These are phyloP conservation scores for Chlorops oryzae DNA, from an alignment of 1,140 invertebrate genomes.

Conservation along the genomic window DNA sequence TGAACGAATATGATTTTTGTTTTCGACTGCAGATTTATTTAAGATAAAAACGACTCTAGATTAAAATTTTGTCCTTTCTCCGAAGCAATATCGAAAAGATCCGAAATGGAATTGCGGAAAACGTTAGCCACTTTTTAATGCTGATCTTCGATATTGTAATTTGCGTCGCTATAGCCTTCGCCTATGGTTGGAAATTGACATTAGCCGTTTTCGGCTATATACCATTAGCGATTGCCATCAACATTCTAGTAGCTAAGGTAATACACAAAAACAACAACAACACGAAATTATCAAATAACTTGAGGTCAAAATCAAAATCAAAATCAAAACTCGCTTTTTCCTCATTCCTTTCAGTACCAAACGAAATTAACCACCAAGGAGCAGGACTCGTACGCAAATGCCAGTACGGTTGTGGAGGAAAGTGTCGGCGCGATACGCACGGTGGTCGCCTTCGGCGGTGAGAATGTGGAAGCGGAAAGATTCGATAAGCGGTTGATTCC, in stretches of 20 bases:
- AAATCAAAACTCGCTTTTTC: too few species aligned
- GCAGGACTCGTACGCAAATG: conserved; percentile 65
- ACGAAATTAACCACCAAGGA: conserved; percentile 61
- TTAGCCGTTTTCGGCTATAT: conserved; percentile 73
- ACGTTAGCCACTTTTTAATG: conserved; percentile 72
- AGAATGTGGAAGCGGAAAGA: conserved; percentile 67
- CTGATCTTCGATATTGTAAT: conserved; percentile 61
- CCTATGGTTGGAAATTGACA: conserved; percentile 75
- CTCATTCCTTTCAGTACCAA: conserved; percentile 60
- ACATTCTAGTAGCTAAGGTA: conserved; percentile 60
- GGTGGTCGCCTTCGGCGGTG: conserved; percentile 76
- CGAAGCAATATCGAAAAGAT: conserved; percentile 82
- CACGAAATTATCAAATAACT: too few species aligned
- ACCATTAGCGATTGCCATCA: conserved; percentile 67
- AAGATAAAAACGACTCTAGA: conserved; percentile 1
- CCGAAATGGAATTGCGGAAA: conserved; percentile 81
- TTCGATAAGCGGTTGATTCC: conserved; percentile 54
- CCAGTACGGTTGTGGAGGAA: conserved; percentile 71
- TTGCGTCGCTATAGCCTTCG: conserved; percentile 63
- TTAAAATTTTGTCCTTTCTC: conserved; percentile 14
- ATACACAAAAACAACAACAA: too few species aligned
- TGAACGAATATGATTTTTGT: neutral
- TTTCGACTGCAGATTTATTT: neutral
- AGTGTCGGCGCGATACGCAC: conserved; percentile 69
- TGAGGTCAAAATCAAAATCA: too few species aligned